Conservation (phyloP, 2,888 invertebrate species). For the Cosmorhoe ocellata region DNA sequence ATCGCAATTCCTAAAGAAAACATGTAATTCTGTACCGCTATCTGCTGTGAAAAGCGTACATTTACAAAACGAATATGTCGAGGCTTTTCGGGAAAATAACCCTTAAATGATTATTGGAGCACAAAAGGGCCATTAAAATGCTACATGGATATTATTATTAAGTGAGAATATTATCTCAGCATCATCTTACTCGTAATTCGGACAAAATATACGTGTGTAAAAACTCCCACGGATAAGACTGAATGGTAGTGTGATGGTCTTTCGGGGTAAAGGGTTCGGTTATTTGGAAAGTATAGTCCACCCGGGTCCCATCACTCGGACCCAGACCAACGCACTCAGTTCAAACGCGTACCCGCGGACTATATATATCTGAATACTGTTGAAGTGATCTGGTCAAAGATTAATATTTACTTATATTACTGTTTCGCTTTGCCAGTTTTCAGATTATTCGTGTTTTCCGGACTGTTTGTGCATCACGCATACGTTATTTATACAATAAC, state of each 20-base stretch:
- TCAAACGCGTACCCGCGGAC: not conserved
- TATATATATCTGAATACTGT: conserved; percentile 7
- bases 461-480: no score
- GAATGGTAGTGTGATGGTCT: conserved; percentile 4
- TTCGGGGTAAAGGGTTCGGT: not conserved
- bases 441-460: no score
- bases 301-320: not conserved
- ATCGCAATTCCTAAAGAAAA: not conserved
- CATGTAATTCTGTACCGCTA: not conserved
- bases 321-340: conserved; percentile 1
- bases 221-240: conserved; percentile 11
- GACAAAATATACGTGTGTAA: conserved; percentile 8
- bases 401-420: not conserved
- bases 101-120: not conserved
- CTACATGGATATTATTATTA: not conserved
- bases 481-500: conserved; percentile 1
- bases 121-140: not conserved
- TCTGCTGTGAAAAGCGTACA: not conserved
- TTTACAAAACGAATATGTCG: no score
- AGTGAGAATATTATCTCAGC: not conserved
- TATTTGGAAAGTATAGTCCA: conserved; percentile 1
- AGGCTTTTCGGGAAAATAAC: no score
- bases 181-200: no score
- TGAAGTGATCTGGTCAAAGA: not conserved
- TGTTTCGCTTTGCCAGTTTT: conserved; percentile 9